Evolutionary conservation across 2,888 invertebrate species (phyloP).

Genomic region (Leptarthrus brevirostris): DNA sequence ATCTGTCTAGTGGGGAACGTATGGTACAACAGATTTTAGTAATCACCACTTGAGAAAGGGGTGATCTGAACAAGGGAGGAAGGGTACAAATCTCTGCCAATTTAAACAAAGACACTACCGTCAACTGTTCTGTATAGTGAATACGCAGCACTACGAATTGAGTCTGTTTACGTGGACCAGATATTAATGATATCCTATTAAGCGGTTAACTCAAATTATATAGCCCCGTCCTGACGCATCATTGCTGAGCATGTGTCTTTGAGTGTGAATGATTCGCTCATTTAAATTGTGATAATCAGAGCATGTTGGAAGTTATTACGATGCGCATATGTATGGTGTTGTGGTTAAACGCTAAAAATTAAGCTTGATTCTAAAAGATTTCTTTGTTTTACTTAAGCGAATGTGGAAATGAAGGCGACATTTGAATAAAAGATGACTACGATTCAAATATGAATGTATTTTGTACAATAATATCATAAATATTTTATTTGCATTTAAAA

Average conservation of each 20-base stretch:
- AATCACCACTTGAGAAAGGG: conserved; percentile 13
- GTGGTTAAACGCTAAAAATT: no score
- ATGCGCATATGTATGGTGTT: no score
- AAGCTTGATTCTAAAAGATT: no score
- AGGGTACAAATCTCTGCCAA: conserved; percentile 25
- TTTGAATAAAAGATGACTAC: no score
- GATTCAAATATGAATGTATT: no score
- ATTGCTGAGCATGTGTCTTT: conserved; percentile 48
- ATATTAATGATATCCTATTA: conserved; percentile 52
- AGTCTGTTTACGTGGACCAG: conserved; percentile 17
- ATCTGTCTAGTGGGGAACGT: conserved; percentile 35
- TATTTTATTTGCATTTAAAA: no score
- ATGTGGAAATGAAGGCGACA: no score
- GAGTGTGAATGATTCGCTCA: conserved; percentile 44
- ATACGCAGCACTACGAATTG: neutral
- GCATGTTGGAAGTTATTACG: no score
- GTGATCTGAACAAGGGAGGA: neutral
- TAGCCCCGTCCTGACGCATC: conserved; percentile 47
- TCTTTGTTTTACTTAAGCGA: no score
- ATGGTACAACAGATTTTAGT: conserved; percentile 43
- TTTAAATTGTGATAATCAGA: conserved; percentile 7
- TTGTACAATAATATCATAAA: no score
- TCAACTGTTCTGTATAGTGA: conserved; percentile 7
- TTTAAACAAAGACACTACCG: conserved; percentile 27
- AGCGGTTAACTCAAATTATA: conserved; percentile 51